Percentiles rank a stretch among this genome's conserved stretches.
Conservation (phyloP, 2,113 vertebrate genomes). For the Dipodomys spectabilis region DNA sequence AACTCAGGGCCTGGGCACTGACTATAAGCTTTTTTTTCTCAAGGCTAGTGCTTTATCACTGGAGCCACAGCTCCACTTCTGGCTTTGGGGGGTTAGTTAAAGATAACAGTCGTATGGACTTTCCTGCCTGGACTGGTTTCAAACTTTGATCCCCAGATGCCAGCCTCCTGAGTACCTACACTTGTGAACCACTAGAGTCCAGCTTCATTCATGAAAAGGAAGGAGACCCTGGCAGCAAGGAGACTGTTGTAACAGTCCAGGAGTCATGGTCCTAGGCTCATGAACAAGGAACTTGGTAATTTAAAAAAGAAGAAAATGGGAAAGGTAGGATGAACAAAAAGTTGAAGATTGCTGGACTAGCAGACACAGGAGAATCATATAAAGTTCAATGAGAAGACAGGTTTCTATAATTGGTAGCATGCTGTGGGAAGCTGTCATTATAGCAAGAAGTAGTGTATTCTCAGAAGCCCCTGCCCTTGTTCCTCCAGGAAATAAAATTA, state of each 20-base stretch:
- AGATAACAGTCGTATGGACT: no score
- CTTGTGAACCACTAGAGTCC: no score
- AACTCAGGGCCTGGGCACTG: no score
- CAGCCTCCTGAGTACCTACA: no score
- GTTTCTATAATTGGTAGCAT: neutral
- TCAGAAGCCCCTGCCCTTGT: neutral
- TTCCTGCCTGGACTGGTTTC: no score
- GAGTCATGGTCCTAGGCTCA: neutral
- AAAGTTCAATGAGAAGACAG: neutral
- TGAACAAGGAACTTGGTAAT: neutral
- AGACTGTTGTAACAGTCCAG: neutral
- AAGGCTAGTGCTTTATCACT: no score
- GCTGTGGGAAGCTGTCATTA: neutral
- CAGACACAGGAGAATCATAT: neutral
- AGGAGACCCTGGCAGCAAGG: neutral
- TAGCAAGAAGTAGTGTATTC: no score
- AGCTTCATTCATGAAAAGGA: slow-evolving; percentile 14
- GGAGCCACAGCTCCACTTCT: no score
- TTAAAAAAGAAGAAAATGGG: neutral
- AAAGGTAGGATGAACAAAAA: neutral
- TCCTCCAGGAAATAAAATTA: slow-evolving; percentile 10
- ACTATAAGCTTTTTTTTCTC: no score
- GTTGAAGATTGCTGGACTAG: neutral
- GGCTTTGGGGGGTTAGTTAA: no score
- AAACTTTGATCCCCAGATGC: no score